Percentiles rank a stretch among this genome's conserved stretches.
phyloP scores from a whole-genome alignment of 2,888 invertebrate genomes.

The Diplazon laetatorius region DNA sequence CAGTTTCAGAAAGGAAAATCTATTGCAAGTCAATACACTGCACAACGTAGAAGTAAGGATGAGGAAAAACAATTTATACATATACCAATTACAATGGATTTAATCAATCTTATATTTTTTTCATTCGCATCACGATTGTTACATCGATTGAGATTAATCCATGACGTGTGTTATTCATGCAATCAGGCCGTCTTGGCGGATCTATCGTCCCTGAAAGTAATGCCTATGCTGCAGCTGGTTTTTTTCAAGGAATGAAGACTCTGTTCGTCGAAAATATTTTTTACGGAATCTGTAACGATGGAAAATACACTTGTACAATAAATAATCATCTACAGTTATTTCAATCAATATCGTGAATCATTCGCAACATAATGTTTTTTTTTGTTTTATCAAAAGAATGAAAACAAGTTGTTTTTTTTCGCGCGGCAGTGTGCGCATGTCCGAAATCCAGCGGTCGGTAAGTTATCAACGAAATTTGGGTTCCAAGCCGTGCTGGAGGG shows the following conservation, averaged over 20 bases:
- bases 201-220: slow-evolving; percentile 92
- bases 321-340: not conserved
- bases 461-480: slow-evolving; percentile 23
- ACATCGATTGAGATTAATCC: slow-evolving; percentile 66
- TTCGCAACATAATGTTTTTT: too few relatives aligned
- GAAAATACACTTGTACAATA: slow-evolving; percentile 3
- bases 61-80: too few relatives aligned
- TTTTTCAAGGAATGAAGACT: slow-evolving; percentile 86
- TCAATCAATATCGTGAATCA: not conserved
- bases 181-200: slow-evolving; percentile 92
- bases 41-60: slow-evolving; percentile 89
- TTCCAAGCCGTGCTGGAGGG: slow-evolving; percentile 38
- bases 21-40: slow-evolving; percentile 89
- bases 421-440: slow-evolving; percentile 1
- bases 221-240: slow-evolving; percentile 92
- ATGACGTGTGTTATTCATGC: too few relatives aligned
- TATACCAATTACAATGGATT: too few relatives aligned
- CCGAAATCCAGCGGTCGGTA: slow-evolving; percentile 26
- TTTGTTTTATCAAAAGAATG: too few relatives aligned
- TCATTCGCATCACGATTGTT: too few relatives aligned
- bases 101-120: too few relatives aligned
- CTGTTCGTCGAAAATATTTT: not conserved
- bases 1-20: slow-evolving; percentile 93
- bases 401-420: too few relatives aligned
- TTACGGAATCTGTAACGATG: slow-evolving; percentile 8